Evolutionary conservation across 2,888 invertebrate genomes (phyloP), one percentile per base, ranked within the genome.

Genomic region (Lydus trimaculatus): DNA sequence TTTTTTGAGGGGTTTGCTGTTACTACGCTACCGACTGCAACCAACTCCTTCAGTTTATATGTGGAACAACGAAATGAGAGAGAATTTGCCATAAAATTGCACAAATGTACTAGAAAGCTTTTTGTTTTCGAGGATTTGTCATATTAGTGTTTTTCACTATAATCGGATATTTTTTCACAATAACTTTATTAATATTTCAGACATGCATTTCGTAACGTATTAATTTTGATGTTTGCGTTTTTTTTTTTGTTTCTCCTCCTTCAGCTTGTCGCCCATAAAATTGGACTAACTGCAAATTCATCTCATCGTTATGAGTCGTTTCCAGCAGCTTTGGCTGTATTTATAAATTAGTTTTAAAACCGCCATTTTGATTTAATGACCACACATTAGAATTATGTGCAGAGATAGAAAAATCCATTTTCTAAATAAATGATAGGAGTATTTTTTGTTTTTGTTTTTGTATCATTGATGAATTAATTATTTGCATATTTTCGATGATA

Each of bases 21-120:
- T 33, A 7, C 36, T 4, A 4, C 36, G 6, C 59, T 70, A 71
- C 72, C 72, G 71, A 66, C 70, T 72, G 72, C 70, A 65, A 28
- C 39, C 31, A 64, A 72, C 70, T 72, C 64, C 67, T 43, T 61
- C 70, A 68, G 71, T 72, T 72, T 71, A 72, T 72, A 64, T 61
- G 56, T 58, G 63, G 63, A 25, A 60, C 63, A 60, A 65, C 64
- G 70, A 72, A 72, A 72, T 66, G 70, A 33, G 66, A 71, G 70
- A 33, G 66, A 71, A 72, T 59, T 66, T 56, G 66, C 75, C 75
- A 72, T 75, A 75, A 75, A 75, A 69, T 73, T 66, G 69, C 72
- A 67, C 69, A 72, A 75, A 75, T 75, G 73, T 68, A 66, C 69
- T 69, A 70, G 69, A 73, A 73, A 72, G 70, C 73, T 72, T 72